phyloP scores from a whole-genome alignment of 2,888 invertebrate genomes.

The Microctonus brassicae region DNA sequence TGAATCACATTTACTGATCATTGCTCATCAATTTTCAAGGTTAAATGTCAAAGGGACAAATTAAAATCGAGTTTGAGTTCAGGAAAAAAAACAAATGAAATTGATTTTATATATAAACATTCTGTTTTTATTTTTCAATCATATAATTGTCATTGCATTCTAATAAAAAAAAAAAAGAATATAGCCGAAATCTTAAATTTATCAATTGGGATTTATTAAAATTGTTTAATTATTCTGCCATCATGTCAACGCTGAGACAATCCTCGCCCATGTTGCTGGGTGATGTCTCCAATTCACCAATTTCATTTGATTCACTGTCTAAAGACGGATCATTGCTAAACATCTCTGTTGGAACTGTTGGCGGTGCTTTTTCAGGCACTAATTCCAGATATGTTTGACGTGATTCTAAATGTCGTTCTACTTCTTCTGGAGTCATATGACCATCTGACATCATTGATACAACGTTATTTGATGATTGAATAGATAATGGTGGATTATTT shows the following conservation, averaged over 20 bases:
- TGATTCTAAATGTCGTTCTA: constrained; percentile 90
- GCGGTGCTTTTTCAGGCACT: constrained; percentile 87
- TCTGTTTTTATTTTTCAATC: constrained; percentile 50
- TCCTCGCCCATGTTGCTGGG: constrained; percentile 87
- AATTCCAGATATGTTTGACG: constrained; percentile 84
- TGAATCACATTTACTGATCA: constrained; percentile 47
- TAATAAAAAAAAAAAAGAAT: constrained; percentile 41
- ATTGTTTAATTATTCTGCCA: constrained; percentile 70
- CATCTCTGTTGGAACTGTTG: constrained; percentile 93
- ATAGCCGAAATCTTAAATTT: constrained; percentile 42
- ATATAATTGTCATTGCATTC: constrained; percentile 52
- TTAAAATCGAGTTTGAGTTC: constrained; percentile 18
- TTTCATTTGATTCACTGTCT: constrained; percentile 89
- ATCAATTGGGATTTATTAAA: constrained; percentile 48
- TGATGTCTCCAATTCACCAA: constrained; percentile 82
- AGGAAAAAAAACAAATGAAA: constrained; percentile 27
- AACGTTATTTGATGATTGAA: constrained; percentile 71
- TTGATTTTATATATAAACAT: constrained; percentile 50
- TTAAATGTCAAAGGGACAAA: constrained; percentile 24
- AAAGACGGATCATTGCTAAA: constrained; percentile 94
- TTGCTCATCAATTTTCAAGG: constrained; percentile 36
- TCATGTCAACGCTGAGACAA: constrained; percentile 79
- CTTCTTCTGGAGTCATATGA: constrained; percentile 92
- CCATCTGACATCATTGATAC: constrained; percentile 78
- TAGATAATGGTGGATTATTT: constrained; percentile 43